Evolutionary conservation across 2,797 vertebrate genomes (phyloP).

Genomic region (Rhabdophis nuchalis): DNA sequence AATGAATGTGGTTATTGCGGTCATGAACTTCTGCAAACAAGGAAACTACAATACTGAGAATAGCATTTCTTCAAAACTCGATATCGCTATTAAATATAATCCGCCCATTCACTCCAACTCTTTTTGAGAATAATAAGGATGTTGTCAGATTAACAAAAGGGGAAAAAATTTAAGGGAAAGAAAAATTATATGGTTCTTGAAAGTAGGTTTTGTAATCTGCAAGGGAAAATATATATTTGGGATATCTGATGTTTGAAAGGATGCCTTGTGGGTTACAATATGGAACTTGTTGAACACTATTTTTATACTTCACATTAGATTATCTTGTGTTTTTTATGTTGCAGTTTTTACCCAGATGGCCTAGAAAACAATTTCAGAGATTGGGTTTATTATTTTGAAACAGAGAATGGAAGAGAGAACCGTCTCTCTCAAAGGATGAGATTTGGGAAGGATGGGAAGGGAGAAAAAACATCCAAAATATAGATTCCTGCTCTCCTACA

Average conservation of each 20-base stretch:
- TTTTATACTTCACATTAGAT: conserved; percentile 49
- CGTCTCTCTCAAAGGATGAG: conserved; percentile 12
- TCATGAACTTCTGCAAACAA: conserved; percentile 42
- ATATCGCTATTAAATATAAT: conserved; percentile 53
- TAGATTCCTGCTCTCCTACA: conserved; percentile 11
- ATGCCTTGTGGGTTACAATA: conserved; percentile 14
- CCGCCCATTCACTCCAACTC: conserved; percentile 20
- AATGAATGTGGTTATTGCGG: conserved; percentile 38
- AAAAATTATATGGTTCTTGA: conserved; percentile 36
- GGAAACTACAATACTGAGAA: conserved; percentile 40
- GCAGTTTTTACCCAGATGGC: conserved; percentile 28
- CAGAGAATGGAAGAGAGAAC: background rate
- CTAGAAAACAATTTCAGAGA: conserved; percentile 13
- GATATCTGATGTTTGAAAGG: conserved; percentile 30
- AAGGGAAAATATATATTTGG: conserved; percentile 22
- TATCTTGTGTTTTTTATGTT: conserved; percentile 50
- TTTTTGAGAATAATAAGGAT: conserved; percentile 31
- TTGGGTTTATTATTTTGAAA: background rate
- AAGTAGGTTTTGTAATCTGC: conserved; percentile 23
- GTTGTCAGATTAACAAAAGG: conserved; percentile 1
- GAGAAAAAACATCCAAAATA: conserved; percentile 20
- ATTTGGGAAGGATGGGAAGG: conserved; percentile 30
- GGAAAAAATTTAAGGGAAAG: conserved; percentile 33
- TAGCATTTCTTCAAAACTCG: conserved; percentile 44
- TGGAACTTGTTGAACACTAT: conserved; percentile 39